Evolutionary conservation across 2,113 vertebrate genomes (phyloP).

Genomic region (Thermophis baileyi): DNA sequence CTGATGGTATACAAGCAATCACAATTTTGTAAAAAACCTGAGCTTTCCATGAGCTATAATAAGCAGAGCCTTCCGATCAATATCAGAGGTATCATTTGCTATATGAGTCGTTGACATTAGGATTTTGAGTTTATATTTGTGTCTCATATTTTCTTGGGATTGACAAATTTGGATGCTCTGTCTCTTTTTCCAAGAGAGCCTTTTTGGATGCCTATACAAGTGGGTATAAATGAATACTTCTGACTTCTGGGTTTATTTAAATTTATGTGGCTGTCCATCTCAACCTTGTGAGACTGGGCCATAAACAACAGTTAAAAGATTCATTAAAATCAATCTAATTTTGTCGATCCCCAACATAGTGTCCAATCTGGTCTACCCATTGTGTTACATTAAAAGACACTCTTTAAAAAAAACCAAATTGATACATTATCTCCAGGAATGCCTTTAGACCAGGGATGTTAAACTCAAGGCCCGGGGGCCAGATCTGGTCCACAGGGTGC

Average conservation of each 20-base stretch:
- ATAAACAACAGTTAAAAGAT: neutral
- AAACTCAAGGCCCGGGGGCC: too few relatives aligned
- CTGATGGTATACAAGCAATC: neutral
- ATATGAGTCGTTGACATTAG: neutral
- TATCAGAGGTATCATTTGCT: neutral
- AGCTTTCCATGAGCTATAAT: neutral
- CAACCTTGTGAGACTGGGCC: neutral
- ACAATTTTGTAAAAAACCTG: neutral
- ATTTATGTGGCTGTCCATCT: neutral
- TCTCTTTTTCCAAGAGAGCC: neutral
- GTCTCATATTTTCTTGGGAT: neutral
- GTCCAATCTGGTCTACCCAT: neutral
- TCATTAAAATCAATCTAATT: neutral
- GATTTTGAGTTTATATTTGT: neutral
- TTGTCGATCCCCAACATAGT: neutral
- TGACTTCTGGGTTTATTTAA: neutral
- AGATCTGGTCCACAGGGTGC: too few relatives aligned
- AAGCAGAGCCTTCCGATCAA: neutral
- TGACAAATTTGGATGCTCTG: neutral
- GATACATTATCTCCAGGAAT: neutral
- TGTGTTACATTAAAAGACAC: neutral
- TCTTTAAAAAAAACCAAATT: neutral
- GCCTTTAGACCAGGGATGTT: neutral
- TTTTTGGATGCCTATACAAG: neutral
- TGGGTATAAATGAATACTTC: neutral